Percentiles rank a stretch among this genome's conserved stretches.
phyloP scores from a whole-genome alignment of 2,113 vertebrate genomes.

The Axis porcinus region DNA sequence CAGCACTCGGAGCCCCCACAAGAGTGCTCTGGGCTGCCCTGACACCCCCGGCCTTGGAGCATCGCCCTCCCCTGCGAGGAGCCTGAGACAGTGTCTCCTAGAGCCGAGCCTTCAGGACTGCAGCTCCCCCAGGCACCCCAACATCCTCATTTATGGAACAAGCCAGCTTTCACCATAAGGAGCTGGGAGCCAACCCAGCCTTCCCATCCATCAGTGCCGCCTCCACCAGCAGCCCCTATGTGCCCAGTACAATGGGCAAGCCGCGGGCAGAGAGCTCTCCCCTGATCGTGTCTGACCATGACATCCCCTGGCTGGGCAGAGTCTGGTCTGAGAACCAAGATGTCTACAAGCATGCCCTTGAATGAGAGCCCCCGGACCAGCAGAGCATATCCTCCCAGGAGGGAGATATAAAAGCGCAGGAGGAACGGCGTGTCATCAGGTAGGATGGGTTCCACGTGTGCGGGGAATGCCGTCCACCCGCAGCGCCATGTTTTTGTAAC shows the following conservation, averaged over 20 bases:
- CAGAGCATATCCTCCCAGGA: neutral
- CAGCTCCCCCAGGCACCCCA: neutral
- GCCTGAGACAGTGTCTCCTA: neutral
- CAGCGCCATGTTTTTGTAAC: neutral
- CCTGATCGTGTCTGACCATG: neutral
- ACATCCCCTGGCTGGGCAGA: neutral
- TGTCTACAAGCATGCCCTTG: neutral
- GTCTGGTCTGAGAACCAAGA: neutral
- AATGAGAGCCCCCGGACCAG: neutral
- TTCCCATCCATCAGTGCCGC: neutral
- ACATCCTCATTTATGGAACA: neutral
- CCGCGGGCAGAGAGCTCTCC: neutral
- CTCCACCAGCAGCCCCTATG: neutral
- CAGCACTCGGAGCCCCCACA: neutral
- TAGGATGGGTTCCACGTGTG: neutral
- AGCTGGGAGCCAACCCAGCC: neutral
- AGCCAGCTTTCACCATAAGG: neutral
- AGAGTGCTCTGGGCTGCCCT: neutral
- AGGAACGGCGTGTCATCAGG: neutral
- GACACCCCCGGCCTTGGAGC: neutral
- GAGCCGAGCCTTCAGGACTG: neutral
- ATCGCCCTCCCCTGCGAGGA: no score
- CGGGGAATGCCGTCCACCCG: neutral
- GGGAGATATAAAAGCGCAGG: neutral
- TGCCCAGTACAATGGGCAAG: neutral